Evolutionary conservation across 2,113 vertebrate species (phyloP).

Genomic region (Buteo buteo): DNA sequence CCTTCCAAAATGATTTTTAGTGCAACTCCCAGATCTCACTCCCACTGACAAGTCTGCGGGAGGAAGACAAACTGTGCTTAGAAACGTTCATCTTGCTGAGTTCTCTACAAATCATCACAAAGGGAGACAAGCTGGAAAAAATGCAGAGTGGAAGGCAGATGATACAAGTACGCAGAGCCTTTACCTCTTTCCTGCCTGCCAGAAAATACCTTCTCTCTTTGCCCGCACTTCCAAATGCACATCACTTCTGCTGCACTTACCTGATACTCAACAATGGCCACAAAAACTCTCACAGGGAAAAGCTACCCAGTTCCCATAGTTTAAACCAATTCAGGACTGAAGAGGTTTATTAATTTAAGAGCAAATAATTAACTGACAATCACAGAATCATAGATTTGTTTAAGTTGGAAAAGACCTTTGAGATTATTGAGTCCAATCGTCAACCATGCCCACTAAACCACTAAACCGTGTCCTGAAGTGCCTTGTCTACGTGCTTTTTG

Average conservation of each 20-base stretch:
- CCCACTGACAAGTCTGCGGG: neutral
- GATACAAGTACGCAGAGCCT: neutral
- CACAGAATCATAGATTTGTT: no score
- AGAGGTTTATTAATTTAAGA: neutral
- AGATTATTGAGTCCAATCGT: no score
- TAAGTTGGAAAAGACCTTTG: no score
- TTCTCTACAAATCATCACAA: neutral
- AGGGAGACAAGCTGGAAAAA: neutral
- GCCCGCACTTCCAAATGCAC: accelerated
- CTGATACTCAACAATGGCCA: neutral
- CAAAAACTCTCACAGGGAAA: neutral
- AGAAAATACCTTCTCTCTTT: neutral
- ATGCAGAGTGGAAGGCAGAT: neutral
- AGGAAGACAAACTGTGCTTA: neutral
- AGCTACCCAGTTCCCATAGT: neutral
- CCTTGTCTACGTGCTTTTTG: no score
- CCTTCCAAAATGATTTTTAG: neutral
- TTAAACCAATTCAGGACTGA: neutral
- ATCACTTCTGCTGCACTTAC: neutral
- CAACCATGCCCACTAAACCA: no score
- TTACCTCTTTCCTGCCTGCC: neutral
- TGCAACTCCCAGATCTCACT: neutral
- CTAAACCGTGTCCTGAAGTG: no score
- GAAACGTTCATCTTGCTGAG: neutral
- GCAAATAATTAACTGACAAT: neutral